Conservation (phyloP, 2,113 vertebrate genomes). For the Microtus oregoni region DNA sequence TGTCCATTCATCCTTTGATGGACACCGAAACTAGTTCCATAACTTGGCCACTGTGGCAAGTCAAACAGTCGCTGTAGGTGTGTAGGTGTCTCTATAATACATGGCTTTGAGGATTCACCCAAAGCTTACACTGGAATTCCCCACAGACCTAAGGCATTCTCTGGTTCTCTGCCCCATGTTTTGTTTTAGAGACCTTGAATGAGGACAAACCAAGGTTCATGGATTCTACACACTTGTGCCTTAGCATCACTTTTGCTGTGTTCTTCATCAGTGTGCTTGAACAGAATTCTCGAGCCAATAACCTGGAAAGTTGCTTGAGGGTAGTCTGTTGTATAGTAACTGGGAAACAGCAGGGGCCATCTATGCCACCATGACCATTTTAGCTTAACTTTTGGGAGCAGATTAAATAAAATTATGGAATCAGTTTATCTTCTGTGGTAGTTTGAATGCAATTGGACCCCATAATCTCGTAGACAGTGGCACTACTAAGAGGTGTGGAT, state of each 20-base stretch:
- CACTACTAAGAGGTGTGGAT: neutral
- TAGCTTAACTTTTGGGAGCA: neutral
- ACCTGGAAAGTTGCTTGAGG: neutral
- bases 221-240: neutral
- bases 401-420: neutral
- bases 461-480: neutral
- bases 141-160: neutral
- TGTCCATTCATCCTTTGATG: neutral
- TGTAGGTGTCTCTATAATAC: neutral
- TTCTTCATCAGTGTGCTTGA: too few relatives aligned
- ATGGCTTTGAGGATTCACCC: neutral
- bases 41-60: neutral
- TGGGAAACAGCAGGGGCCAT: neutral
- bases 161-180: neutral
- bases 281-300: neutral
- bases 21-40: neutral
- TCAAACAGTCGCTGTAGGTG: too few relatives aligned
- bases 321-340: neutral
- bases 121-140: neutral
- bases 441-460: neutral
- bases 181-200: neutral
- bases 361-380: neutral
- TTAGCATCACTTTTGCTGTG: neutral
- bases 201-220: neutral
- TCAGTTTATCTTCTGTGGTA: neutral